Evolutionary conservation across 2,113 vertebrate genomes (phyloP).

Genomic region (Antennarius striatus): DNA sequence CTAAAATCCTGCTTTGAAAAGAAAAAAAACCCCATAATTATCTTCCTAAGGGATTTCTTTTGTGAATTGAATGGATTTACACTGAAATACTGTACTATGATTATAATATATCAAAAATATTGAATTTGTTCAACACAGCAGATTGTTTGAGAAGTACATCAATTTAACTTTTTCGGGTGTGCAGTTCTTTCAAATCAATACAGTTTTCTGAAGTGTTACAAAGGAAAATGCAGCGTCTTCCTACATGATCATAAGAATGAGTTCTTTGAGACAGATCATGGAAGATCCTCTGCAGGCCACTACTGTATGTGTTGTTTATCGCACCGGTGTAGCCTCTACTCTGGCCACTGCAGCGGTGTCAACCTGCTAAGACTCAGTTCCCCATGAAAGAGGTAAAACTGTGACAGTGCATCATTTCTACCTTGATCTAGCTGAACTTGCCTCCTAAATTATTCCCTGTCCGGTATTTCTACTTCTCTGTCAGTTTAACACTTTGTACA

Average conservation of each 20-base stretch:
- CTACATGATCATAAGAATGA: not conserved
- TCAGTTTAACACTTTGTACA: conserved; percentile 7
- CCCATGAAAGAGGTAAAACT: conserved; percentile 14
- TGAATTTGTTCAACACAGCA: not conserved
- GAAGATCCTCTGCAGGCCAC: too few relatives aligned
- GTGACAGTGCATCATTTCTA: conserved; percentile 17
- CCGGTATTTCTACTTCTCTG: conserved; percentile 19
- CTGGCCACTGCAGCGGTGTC: conserved; percentile 5
- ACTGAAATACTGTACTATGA: conserved; percentile 2
- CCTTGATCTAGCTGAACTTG: conserved; percentile 15
- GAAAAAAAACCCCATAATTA: conserved; percentile 10
- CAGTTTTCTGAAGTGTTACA: not conserved
- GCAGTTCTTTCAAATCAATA: not conserved
- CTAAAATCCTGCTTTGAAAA: conserved; percentile 1
- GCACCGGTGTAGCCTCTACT: conserved; percentile 1
- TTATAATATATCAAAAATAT: not conserved
- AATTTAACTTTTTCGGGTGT: not conserved
- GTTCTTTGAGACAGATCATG: not conserved
- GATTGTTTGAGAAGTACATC: not conserved
- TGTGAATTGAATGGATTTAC: conserved; percentile 9
- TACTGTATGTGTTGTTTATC: not conserved
- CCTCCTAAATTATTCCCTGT: conserved; percentile 8
- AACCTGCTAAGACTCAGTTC: not conserved
- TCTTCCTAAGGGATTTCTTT: conserved; percentile 8
- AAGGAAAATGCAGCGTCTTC: not conserved